phyloP scores from a whole-genome alignment of 2,888 invertebrate genomes.

The Abscondita cerata region DNA sequence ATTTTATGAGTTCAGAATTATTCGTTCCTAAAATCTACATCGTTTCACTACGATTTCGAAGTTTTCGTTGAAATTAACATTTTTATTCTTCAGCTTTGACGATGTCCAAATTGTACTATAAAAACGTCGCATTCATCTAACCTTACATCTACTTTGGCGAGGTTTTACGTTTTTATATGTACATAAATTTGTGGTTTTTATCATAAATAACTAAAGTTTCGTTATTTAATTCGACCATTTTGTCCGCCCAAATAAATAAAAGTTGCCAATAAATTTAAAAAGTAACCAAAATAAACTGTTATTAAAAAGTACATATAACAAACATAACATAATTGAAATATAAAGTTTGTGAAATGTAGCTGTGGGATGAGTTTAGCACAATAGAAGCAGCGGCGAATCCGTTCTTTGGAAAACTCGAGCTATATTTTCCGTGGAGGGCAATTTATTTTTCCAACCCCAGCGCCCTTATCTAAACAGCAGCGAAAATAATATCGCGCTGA shows the following conservation, averaged over 20 bases:
- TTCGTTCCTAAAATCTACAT: no score
- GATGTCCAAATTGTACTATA: no score
- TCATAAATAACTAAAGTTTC: no score
- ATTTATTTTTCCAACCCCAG: conserved; percentile 61
- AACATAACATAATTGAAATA: conserved; percentile 34
- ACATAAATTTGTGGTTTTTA: no score
- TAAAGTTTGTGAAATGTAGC: conserved; percentile 33
- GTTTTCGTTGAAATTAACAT: no score
- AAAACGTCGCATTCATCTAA: no score
- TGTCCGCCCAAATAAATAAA: background rate
- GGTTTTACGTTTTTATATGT: no score
- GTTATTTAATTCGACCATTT: no score
- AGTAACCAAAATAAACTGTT: background rate
- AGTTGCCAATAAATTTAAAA: background rate
- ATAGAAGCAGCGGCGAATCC: conserved; percentile 54
- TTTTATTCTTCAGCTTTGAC: no score
- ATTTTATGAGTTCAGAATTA: no score
- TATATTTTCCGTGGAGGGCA: conserved; percentile 61
- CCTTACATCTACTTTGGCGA: no score
- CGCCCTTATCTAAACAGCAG: conserved; percentile 61
- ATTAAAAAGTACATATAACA: conserved; percentile 23
- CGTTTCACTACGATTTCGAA: no score
- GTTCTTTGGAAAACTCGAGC: conserved; percentile 59
- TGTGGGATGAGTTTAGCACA: conserved; percentile 46
- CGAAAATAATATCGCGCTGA: conserved; percentile 61